phyloP scores from a whole-genome alignment of 1,140 invertebrate species.

The Drosophila tristis region DNA sequence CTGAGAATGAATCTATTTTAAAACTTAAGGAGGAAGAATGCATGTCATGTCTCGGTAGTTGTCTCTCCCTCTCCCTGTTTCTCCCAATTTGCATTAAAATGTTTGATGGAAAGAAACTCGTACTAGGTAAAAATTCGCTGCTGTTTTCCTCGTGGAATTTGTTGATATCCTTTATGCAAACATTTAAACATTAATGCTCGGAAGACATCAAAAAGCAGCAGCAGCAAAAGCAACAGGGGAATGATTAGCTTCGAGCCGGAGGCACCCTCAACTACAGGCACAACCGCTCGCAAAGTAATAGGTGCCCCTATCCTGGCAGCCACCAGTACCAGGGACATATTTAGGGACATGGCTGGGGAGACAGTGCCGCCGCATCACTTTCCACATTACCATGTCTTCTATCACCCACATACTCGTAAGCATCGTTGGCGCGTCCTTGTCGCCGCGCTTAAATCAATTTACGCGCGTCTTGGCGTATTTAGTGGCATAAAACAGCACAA shows the following conservation, averaged over 20 bases:
- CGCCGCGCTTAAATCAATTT: constrained; percentile 79
- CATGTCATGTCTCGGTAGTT: background rate
- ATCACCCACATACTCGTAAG: constrained; percentile 20
- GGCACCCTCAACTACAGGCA: constrained; percentile 22
- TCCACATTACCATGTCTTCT: background rate
- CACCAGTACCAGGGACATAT: too few species aligned
- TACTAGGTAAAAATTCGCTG: constrained; percentile 6
- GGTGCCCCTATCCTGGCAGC: constrained; percentile 13
- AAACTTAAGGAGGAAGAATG: background rate
- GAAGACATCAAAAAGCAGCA: constrained; percentile 1
- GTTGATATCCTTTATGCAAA: constrained; percentile 36
- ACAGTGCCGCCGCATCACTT: constrained; percentile 15
- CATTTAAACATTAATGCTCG: constrained; percentile 33
- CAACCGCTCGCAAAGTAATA: constrained; percentile 4
- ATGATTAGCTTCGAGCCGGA: constrained; percentile 35
- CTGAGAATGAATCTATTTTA: background rate
- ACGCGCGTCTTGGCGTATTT: constrained; percentile 78
- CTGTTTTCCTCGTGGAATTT: constrained; percentile 27
- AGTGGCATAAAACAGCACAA: constrained; percentile 64
- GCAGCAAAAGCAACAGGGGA: constrained; percentile 4
- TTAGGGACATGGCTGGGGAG: background rate
- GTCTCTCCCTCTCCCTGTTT: background rate
- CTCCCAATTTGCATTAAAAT: constrained; percentile 17
- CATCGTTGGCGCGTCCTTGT: constrained; percentile 48
- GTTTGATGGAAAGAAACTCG: constrained; percentile 22